Evolutionary conservation across 2,888 invertebrate genomes (phyloP).

Genomic region (Margaritifera margaritifera): DNA sequence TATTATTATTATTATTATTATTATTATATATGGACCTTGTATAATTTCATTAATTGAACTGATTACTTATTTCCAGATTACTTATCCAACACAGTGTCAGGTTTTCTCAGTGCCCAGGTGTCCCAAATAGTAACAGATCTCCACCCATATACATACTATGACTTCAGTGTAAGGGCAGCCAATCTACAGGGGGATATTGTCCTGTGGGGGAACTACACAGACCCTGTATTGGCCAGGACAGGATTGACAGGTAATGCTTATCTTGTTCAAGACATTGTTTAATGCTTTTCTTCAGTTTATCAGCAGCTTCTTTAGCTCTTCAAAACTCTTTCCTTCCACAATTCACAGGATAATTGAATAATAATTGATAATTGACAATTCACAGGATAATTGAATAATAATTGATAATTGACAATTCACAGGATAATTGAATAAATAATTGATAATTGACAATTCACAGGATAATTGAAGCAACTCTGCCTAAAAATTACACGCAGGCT

Average conservation of each 20-base stretch:
- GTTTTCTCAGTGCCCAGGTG: constrained; percentile 27
- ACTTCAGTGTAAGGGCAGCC: constrained; percentile 51
- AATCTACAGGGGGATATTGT: constrained; percentile 48
- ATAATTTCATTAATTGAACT: neutral
- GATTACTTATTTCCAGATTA: constrained; percentile 13
- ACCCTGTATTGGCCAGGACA: constrained; percentile 43
- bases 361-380: no score
- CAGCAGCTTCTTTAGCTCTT: neutral
- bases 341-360: no score
- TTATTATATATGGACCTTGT: no score
- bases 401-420: no score
- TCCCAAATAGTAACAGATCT: constrained; percentile 36
- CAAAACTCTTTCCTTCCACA: no score
- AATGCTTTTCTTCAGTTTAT: neutral
- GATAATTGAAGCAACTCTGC: no score
- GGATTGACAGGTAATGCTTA: constrained; percentile 40
- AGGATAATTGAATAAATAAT: no score
- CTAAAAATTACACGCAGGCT: no score
- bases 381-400: no score
- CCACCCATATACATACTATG: constrained; percentile 54
- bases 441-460: no score
- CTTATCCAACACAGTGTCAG: constrained; percentile 9
- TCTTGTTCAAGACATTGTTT: no score
- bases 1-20: no score
- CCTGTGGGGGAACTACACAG: constrained; percentile 59